Conservation (phyloP, 2,888 invertebrate species). For the Tetranychus piercei region DNA sequence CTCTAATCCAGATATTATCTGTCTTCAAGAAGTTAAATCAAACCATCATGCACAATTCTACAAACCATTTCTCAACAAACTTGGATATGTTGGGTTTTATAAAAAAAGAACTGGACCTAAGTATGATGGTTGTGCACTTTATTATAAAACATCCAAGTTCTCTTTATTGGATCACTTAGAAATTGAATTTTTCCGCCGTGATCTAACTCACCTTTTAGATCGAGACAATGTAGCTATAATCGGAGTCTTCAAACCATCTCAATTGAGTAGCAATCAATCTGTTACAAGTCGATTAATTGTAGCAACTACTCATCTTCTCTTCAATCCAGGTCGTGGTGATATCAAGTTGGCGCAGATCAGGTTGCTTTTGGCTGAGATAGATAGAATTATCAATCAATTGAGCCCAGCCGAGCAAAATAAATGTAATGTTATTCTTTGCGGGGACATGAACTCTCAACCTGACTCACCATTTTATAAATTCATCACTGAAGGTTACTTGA, state of each 20-base stretch:
- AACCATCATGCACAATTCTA: constrained; percentile 49
- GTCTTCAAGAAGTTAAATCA: constrained; percentile 74
- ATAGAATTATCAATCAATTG: constrained; percentile 45
- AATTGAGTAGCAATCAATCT: background rate
- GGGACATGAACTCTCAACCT: constrained; percentile 76
- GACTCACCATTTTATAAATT: constrained; percentile 51
- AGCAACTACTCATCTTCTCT: constrained; percentile 82
- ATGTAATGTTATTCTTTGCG: constrained; percentile 64
- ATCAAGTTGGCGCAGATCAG: constrained; percentile 72
- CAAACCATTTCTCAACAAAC: constrained; percentile 33
- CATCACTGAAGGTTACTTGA: constrained; percentile 45
- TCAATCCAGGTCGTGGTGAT: constrained; percentile 72
- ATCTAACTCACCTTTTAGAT: constrained; percentile 45
- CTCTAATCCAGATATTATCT: constrained; percentile 48
- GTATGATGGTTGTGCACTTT: constrained; percentile 75
- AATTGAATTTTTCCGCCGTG: constrained; percentile 48
- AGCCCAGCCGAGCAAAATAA: constrained; percentile 35
- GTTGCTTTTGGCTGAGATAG: constrained; percentile 62
- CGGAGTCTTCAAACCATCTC: constrained; percentile 46
- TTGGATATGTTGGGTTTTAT: constrained; percentile 54
- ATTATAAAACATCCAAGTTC: constrained; percentile 51
- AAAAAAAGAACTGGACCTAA: constrained; percentile 54
- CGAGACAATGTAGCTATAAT: constrained; percentile 74
- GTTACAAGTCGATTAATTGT: constrained; percentile 34
- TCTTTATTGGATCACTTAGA: constrained; percentile 44